Conservation (phyloP, 2,797 vertebrate species). For the Morus bassanus region DNA sequence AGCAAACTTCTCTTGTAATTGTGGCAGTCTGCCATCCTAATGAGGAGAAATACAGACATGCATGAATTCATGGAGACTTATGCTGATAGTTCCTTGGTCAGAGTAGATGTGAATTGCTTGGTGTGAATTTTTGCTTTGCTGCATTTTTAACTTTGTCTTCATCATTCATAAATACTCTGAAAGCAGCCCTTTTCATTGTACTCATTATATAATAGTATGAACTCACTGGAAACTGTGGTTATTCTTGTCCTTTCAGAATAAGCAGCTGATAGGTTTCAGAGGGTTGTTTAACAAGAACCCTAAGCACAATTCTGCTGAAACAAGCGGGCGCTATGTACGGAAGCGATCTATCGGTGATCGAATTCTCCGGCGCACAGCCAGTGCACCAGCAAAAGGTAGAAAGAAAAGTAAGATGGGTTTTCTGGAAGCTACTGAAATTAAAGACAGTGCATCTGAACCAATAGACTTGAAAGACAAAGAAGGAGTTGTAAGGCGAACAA, state of each 20-base stretch:
- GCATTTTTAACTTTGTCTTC: not conserved
- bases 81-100: conserved; percentile 29
- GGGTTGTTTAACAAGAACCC: conserved; percentile 90
- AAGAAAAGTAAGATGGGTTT: conserved; percentile 93
- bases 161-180: not conserved
- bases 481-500: conserved; percentile 67
- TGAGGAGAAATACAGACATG: conserved; percentile 34
- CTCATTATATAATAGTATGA: rapidly evolving
- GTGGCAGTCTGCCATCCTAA: conserved; percentile 53
- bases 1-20: conserved; percentile 7
- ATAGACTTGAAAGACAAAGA: conserved; percentile 64
- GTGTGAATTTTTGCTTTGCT: conserved; percentile 31
- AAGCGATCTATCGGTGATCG: conserved; percentile 92
- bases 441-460: conserved; percentile 68
- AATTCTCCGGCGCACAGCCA: conserved; percentile 92
- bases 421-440: conserved; percentile 79
- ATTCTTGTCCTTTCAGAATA: conserved; percentile 77
- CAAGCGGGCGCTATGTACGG: conserved; percentile 70
- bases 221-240: not conserved
- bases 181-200: not conserved
- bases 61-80: conserved; percentile 61
- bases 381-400: conserved; percentile 92
- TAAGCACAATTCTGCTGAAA: conserved; percentile 82
- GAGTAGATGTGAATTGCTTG: conserved; percentile 46
- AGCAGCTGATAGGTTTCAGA: conserved; percentile 91